Conservation (phyloP, 2,113 vertebrate genomes). For the Gymnogyps californianus region DNA sequence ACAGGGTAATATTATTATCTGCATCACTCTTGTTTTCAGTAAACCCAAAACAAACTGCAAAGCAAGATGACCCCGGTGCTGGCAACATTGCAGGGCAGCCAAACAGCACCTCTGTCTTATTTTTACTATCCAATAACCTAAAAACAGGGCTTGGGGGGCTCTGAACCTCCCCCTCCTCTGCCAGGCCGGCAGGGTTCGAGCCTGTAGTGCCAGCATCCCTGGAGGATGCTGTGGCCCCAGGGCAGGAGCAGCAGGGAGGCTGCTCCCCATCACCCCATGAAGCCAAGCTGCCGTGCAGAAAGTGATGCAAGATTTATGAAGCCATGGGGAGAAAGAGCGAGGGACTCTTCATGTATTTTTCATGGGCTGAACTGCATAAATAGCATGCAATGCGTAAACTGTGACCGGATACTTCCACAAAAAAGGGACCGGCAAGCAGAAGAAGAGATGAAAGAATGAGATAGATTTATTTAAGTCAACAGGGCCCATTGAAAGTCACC, state of each 20-base stretch:
- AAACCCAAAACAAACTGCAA: background rate
- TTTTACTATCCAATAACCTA: background rate
- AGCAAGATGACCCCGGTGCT: background rate
- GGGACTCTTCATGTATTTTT: conserved; percentile 55
- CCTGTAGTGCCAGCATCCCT: background rate
- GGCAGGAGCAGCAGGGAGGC: background rate
- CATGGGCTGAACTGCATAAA: conserved; percentile 32
- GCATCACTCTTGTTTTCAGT: background rate
- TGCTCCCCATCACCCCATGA: background rate
- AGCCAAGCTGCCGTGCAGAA: background rate
- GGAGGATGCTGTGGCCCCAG: background rate
- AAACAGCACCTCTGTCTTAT: background rate
- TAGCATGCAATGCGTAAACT: background rate
- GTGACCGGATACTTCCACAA: background rate
- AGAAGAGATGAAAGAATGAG: background rate
- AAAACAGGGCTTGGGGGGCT: background rate
- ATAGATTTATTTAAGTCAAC: conserved; percentile 15
- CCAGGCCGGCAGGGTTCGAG: background rate
- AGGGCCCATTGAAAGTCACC: conserved; percentile 11
- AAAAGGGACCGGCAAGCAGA: background rate
- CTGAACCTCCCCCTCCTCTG: background rate
- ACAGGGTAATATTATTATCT: background rate
- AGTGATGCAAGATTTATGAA: conserved; percentile 59
- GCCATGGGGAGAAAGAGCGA: background rate
- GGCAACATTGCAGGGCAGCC: background rate